Evolutionary conservation across 2,113 vertebrate genomes (phyloP), one percentile per base, ranked within the genome.

Genomic region (Rousettus leschenaultii): DNA sequence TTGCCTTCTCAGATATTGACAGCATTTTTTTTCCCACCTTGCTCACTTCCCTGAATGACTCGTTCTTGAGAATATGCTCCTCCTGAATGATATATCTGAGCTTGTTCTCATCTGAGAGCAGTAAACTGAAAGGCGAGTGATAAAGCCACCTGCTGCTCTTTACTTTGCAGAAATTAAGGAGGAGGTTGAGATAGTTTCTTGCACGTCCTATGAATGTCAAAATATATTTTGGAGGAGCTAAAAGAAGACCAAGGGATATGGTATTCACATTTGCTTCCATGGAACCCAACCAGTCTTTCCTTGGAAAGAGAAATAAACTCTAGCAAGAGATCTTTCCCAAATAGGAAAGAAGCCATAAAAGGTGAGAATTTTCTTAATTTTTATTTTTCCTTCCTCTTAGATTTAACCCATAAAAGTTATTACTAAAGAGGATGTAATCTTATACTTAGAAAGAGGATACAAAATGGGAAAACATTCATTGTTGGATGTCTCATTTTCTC

Each of bases 281-380:
- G 70, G 82, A 89, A 40, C 22, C 11, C 22, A 53, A 16, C 57
- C 33, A 6, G 3, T 38, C 57, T 91, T 93, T 43, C 48, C 43
- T 59, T 57, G 94, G 51, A 89, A 70, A 74, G 9, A 74, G 79
- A 70, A 38, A 86, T 71, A 51, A 11, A 40, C 6, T 0, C 0
- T 84, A n/a, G 15, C 19, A 55, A 85, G 82, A 86, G 63, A 51
- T 24, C 48, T 75, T 66, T 77, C 30, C 24, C 26, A 65, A 85
- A 13, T 74, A 86, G 45, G 61, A 45, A 68, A 86, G 45, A 91
- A 82, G 55, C 19, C 65, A 28, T 38, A 84, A 65, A 95, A 96
- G 97, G 97, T 98, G 82, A 97, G 96, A 33, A 26, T 75, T 83
- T 89, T 66, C 43, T 91, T 93, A 9, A 35, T 40, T 80, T 94